Conservation (phyloP, 2,113 vertebrate genomes). For the Mobula hypostoma region DNA sequence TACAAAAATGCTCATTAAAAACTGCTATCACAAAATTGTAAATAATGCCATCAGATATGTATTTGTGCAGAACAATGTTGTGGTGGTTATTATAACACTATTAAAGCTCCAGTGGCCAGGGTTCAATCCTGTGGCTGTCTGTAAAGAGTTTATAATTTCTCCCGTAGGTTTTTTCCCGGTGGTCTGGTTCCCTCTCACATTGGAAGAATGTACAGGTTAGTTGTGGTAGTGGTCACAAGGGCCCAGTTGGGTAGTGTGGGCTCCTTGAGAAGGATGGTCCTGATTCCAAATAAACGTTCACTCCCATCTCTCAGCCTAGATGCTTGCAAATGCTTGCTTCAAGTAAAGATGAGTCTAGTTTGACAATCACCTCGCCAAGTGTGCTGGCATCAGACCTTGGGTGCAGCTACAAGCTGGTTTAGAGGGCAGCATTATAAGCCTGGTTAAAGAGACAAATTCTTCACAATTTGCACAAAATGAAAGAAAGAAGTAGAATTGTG, state of each 20-base stretch:
- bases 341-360: background rate
- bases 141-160: no score
- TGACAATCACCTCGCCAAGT: background rate
- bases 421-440: background rate
- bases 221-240: no score
- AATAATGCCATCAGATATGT: background rate
- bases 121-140: no score
- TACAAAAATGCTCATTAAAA: background rate
- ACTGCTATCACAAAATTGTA: background rate
- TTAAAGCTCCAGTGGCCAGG: no score
- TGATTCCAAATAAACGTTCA: background rate
- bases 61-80: no score
- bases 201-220: no score
- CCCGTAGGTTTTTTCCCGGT: no score
- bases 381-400: background rate
- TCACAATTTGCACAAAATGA: background rate
- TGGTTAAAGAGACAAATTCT: background rate
- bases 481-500: no score
- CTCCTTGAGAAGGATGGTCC: no score
- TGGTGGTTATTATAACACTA: no score
- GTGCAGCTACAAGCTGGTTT: background rate
- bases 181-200: no score
- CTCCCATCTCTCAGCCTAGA: background rate
- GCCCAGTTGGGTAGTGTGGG: no score
- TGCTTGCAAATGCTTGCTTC: background rate